Base-by-base conservation (phyloP, 2,797 vertebrate genomes). In the Falco biarmicus region DNA sequence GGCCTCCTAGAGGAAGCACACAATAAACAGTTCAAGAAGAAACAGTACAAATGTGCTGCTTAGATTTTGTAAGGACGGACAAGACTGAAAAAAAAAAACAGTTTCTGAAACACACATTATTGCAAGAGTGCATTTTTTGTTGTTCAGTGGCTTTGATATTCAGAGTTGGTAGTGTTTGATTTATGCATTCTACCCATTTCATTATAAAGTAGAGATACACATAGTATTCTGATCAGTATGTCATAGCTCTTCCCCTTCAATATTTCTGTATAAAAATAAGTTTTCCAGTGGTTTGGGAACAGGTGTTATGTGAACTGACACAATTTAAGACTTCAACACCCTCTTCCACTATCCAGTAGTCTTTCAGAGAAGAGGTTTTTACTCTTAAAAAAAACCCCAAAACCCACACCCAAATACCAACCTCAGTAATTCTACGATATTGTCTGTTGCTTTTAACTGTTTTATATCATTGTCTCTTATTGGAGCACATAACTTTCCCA, bases 401-500 rank as follows among this genome's bases (percentile, higher is more conserved):
- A 24, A 34, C 41, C 10, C 19, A 20, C 20, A 61, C 14, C 32
- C 8, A 48, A 80, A 81, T 74, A 95, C 98, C 63, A 94, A 98
- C 99, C 98, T 99, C 91, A 99, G 98, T 94, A 99, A 95, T 26
- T 98, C 97, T 54, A 99, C 98, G 0, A 98, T 97, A 91, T 99
- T 98, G 48, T 98, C 97, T 18, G 98, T 98, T 84, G 98, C 98
- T 77, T 98, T 98, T 73, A 99, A 97, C 90, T 99, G 99, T 96
- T 98, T 98, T 91, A 99, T 98, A 28, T 99, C 99, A 0, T 98
- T 97, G 53, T 99, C 99, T 74, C 99, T 98, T 85, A 98, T 66
- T 0, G 99, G 99, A 28, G 99, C 99, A 88, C 99, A 99, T 57
- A 99, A 54, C 94, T 99, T 99, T 66, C 98, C 99, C 99, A 99